These are phyloP conservation scores for Phodopus roborovskii DNA, from an alignment of 2,113 vertebrate genomes.

Conservation along the genomic window DNA sequence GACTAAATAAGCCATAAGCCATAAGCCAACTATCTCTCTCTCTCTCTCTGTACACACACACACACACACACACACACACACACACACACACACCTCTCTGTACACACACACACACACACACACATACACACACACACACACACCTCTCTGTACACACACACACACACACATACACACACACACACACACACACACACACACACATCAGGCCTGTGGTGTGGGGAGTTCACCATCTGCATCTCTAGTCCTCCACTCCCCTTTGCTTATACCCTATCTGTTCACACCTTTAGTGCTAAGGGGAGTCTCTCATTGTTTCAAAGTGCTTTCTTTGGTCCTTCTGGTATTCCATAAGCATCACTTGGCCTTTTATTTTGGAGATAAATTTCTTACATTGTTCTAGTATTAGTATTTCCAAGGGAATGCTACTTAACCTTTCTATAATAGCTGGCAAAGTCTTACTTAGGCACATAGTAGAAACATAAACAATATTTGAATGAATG, in stretches of 20 bases:
- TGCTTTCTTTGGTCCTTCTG: neutral
- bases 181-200: no score
- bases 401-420: neutral
- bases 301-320: neutral
- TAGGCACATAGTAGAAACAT: neutral
- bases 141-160: no score
- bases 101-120: no score
- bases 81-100: no score
- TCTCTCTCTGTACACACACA: no score
- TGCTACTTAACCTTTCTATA: neutral
- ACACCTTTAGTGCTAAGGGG: neutral
- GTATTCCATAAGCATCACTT: neutral
- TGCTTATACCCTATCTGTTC: neutral
- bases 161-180: no score
- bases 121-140: no score
- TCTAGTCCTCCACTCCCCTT: neutral
- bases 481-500: conserved; percentile 39
- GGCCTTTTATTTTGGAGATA: neutral
- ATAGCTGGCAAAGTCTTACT: neutral
- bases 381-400: neutral
- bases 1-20: conserved; percentile 21
- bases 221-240: neutral
- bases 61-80: no score
- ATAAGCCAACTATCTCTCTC: no score
- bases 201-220: neutral